A percentile compares a stretch with the other conserved stretches of the same genome.
Evolutionary conservation across 2,113 vertebrate species (phyloP).

Genomic region (Gnathonemus longibarbis): DNA sequence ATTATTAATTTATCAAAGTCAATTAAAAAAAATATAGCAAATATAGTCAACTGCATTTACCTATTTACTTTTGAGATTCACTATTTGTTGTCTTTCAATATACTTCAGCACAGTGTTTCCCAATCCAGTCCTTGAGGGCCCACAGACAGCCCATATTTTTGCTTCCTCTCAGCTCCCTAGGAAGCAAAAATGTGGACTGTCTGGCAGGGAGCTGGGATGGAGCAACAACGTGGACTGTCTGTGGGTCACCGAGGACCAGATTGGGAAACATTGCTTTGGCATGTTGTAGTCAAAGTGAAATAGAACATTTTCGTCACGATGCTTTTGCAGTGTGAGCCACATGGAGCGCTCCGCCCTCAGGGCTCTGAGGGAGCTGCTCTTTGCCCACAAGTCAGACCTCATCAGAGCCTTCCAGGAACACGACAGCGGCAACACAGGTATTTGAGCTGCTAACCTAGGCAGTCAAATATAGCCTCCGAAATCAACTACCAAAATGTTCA

Average conservation of each 20-base stretch:
- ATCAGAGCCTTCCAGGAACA: slow-evolving; percentile 56
- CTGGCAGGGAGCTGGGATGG: background rate
- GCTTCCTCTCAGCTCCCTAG: background rate
- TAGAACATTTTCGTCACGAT: background rate
- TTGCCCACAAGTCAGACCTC: slow-evolving; percentile 66
- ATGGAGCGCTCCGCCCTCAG: slow-evolving; percentile 61
- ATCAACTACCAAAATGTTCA: background rate
- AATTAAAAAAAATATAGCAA: background rate
- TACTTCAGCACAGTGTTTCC: background rate
- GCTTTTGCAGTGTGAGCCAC: slow-evolving; percentile 45
- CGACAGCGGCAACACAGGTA: slow-evolving; percentile 58
- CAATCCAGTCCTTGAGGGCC: background rate
- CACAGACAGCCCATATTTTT: background rate
- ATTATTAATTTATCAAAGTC: background rate
- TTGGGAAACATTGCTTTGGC: background rate
- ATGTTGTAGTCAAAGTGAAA: background rate
- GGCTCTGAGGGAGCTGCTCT: slow-evolving; percentile 64
- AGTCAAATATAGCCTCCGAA: background rate
- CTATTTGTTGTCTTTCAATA: background rate
- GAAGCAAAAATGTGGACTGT: background rate
- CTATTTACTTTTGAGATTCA: background rate
- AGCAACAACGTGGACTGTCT: background rate
- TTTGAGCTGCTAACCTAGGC: background rate
- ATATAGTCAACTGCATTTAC: background rate
- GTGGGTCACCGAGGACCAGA: background rate